Conservation (phyloP, 2,113 vertebrate species). For the Progne subis region DNA sequence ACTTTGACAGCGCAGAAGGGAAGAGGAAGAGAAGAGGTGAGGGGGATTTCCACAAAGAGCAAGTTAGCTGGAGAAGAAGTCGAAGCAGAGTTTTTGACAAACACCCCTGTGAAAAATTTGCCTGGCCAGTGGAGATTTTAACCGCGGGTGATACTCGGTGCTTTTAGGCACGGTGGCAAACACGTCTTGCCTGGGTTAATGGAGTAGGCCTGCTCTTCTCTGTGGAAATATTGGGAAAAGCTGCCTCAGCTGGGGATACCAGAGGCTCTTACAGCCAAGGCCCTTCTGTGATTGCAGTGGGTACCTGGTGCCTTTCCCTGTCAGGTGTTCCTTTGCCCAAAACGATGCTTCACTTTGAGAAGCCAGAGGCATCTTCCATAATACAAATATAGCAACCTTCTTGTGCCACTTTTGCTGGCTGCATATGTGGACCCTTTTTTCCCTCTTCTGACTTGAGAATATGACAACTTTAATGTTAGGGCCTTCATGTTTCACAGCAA, state of each 20-base stretch:
- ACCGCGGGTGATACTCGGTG: rapidly evolving
- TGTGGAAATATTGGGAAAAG: background rate
- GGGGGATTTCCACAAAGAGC: background rate
- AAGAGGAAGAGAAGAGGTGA: background rate
- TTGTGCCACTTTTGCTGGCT: background rate
- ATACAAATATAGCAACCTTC: background rate
- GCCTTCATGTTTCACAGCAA: conserved; percentile 30
- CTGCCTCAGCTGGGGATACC: background rate
- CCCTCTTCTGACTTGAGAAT: background rate
- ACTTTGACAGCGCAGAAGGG: background rate
- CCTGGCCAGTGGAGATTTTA: background rate
- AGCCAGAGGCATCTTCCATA: background rate
- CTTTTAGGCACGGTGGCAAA: background rate
- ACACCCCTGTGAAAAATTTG: background rate
- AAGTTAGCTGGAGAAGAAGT: background rate
- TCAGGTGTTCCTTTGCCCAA: rapidly evolving
- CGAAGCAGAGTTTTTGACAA: background rate
- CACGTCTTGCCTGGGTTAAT: background rate
- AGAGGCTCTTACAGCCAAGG: background rate
- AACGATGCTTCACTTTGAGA: background rate
- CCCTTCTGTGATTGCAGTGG: background rate
- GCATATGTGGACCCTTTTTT: background rate
- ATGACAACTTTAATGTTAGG: conserved; percentile 16
- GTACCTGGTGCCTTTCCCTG: background rate
- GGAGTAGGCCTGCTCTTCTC: background rate